Base-by-base conservation (phyloP, 2,888 invertebrate genomes). In the Taphrorychus bicolor region DNA sequence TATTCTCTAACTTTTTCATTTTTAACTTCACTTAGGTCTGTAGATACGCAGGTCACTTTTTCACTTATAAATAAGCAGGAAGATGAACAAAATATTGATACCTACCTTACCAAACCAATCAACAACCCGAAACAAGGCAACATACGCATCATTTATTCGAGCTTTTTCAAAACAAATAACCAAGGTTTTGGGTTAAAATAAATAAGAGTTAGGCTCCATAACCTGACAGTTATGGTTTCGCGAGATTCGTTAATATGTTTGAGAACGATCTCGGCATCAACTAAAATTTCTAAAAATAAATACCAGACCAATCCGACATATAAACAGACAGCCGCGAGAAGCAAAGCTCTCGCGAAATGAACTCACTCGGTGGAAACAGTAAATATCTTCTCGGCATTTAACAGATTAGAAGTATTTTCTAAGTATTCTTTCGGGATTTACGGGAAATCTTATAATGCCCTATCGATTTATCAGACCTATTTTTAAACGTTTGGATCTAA, bases 211-310 rank as follows among this genome's bases (percentile, higher is more conserved):
- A n/a, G 7, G 32, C 32, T 32, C 3, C 32, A 32, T 32, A 32
- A 11, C 32, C 32, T 48, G 58, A 19, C 58, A 58, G n/a, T 32
- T 54, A 22, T 45, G 45, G 45, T 45, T 45, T 45, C 45, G 45
- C 7, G 45, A 45, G 7, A 45, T 45, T 45, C 45, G 45, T 45
- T 45, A 45, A 66, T 61, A 70, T 66, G 63, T 70, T 70, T 63
- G 48, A 63, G 53, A 66, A 66, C 59, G 66, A 54, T 66, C 63
- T 73, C 73, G 70, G 70, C 71, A 73, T 72, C 71, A 73, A 71
- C 73, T 70, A 71, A 78, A 76, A 68, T 58, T 76, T 78, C 80
- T 80, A 80, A 80, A 80, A 80, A 80, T 80, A 80, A 79, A 79
- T 77, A 76, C 77, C 73, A 76, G 76, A 76, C 76, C 76, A 78